phyloP scores from a whole-genome alignment of 2,113 vertebrate genomes.

The Tenrec ecaudatus region DNA sequence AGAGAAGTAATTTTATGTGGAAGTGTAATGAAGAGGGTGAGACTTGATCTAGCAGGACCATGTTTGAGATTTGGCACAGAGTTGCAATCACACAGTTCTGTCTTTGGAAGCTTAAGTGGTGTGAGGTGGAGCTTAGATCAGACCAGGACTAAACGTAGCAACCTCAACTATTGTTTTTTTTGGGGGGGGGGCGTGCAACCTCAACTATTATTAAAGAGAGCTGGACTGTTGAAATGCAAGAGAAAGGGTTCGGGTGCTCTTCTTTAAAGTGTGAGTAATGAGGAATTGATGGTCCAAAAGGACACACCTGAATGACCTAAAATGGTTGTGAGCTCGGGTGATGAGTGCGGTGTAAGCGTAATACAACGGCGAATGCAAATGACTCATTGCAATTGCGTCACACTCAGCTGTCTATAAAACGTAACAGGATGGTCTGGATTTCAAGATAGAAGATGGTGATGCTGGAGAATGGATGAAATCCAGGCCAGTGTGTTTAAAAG shows the following conservation, averaged over 20 bases:
- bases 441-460: not conserved
- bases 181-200: no score
- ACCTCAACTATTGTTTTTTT: no score
- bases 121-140: not conserved
- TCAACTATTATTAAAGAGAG: not conserved
- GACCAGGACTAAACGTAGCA: not conserved
- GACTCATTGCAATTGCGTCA: not conserved
- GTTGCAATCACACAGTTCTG: not conserved
- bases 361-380: not conserved
- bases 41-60: not conserved
- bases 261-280: not conserved
- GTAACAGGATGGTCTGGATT: not conserved
- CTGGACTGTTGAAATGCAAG: not conserved
- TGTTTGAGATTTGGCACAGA: not conserved
- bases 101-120: not conserved
- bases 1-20: conserved; percentile 25
- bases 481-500: not conserved
- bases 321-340: not conserved
- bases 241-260: not conserved
- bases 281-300: not conserved
- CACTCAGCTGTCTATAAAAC: not conserved
- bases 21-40: not conserved
- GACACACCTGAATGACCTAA: not conserved
- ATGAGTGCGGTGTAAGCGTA: not conserved
- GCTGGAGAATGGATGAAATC: not conserved